Evolutionary conservation across 2,797 vertebrate species (phyloP).

Genomic region (Sebastes taczanowskii): DNA sequence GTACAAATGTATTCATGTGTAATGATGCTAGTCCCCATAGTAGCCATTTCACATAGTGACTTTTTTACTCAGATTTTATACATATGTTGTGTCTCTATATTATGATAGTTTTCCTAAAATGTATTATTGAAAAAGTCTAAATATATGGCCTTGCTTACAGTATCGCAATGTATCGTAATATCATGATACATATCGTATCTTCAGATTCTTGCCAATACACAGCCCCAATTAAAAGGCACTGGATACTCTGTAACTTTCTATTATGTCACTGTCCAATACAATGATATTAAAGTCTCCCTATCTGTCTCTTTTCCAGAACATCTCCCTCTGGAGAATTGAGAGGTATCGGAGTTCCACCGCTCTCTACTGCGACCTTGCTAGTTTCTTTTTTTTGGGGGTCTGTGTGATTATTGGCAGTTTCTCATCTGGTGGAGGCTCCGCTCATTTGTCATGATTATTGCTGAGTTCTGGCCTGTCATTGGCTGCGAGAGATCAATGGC

Average conservation of each 20-base stretch:
- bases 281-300: constrained; percentile 54
- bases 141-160: too few species aligned
- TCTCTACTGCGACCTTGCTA: constrained; percentile 89
- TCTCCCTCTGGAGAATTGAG: constrained; percentile 86
- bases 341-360: constrained; percentile 83
- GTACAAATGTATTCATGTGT: too few species aligned
- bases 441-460: constrained; percentile 99
- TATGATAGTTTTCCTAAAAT: too few species aligned
- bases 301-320: constrained; percentile 80
- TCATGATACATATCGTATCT: too few species aligned
- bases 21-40: too few species aligned
- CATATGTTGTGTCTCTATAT: too few species aligned
- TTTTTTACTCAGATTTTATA: too few species aligned
- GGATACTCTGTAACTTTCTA: constrained; percentile 1
- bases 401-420: constrained; percentile 94
- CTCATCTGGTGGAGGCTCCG: constrained; percentile 88
- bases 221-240: not conserved
- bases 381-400: constrained; percentile 85
- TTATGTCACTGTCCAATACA: constrained; percentile 35
- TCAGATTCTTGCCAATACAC: too few species aligned
- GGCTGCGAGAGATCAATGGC: constrained; percentile 98
- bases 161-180: too few species aligned
- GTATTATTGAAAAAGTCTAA: too few species aligned
- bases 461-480: constrained; percentile 99
- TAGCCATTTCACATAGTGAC: too few species aligned